These are phyloP conservation scores for Bhutanitis thaidina DNA, from an alignment of 2,888 invertebrate genomes.

Conservation along the genomic window DNA sequence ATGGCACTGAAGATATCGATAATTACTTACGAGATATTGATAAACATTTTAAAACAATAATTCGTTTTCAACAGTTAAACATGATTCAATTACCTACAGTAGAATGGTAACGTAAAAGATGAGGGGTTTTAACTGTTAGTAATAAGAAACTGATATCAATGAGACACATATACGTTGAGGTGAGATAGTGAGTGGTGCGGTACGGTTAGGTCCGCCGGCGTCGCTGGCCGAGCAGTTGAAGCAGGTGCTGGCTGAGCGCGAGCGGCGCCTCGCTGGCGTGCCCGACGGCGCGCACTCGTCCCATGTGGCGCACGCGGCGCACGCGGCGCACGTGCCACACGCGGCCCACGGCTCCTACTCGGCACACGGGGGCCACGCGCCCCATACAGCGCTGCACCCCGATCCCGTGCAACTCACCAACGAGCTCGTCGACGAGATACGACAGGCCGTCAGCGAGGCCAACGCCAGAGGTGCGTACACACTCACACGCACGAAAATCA, in stretches of 20 bases:
- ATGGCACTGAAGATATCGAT: no score
- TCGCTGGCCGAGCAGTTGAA: slow-evolving; percentile 92
- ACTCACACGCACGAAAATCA: background rate
- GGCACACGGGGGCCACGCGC: slow-evolving; percentile 8
- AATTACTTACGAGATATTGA: no score
- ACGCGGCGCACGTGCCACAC: slow-evolving; percentile 11
- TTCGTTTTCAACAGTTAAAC: no score
- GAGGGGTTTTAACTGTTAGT: no score
- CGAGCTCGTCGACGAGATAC: slow-evolving; percentile 91
- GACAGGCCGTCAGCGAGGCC: slow-evolving; percentile 92
- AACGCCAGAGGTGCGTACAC: slow-evolving; percentile 86
- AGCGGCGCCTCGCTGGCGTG: slow-evolving; percentile 82
- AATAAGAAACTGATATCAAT: no score
- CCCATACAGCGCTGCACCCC: slow-evolving; percentile 46
- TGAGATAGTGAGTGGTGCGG: slow-evolving; percentile 20
- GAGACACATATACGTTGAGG: background rate
- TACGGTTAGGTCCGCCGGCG: slow-evolving; percentile 82
- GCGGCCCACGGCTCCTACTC: slow-evolving; percentile 12
- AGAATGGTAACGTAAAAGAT: no score
- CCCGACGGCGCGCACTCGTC: slow-evolving; percentile 41
- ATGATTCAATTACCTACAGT: no score
- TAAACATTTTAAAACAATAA: no score
- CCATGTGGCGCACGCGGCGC: slow-evolving; percentile 25
- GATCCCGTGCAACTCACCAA: slow-evolving; percentile 87
- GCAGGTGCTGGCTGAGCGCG: slow-evolving; percentile 91